Percentiles rank a stretch among this genome's conserved stretches.
Evolutionary conservation across 2,888 invertebrate genomes (phyloP).

Genomic region (Drosophila sordidula): DNA sequence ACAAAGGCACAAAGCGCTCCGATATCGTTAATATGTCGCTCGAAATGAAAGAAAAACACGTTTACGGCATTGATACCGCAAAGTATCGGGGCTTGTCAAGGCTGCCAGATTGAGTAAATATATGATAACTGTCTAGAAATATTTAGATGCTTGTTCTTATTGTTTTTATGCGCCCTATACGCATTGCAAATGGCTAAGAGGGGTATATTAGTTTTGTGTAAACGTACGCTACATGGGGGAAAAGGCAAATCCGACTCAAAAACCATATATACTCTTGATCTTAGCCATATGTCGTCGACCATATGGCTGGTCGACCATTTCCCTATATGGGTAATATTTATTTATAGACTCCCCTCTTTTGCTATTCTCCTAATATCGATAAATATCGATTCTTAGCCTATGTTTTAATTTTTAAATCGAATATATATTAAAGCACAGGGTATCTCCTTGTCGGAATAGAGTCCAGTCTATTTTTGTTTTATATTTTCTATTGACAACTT

Average conservation of each 20-base stretch:
- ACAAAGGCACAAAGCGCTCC: conserved; percentile 20
- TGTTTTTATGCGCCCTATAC: not conserved
- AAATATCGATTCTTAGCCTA: too few relatives aligned
- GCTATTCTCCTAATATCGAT: too few relatives aligned
- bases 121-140: conserved; percentile 24
- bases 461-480: not conserved
- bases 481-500: not conserved
- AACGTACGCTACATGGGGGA: too few relatives aligned
- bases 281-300: too few relatives aligned
- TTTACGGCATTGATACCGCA: conserved; percentile 15
- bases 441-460: not conserved
- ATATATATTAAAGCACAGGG: not conserved
- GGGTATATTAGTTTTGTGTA: not conserved
- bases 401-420: not conserved
- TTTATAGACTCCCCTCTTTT: too few relatives aligned
- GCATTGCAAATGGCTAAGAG: not conserved
- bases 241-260: too few relatives aligned
- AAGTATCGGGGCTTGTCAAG: conserved; percentile 33
- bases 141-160: conserved; percentile 2
- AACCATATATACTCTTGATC: too few relatives aligned
- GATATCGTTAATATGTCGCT: conserved; percentile 19
- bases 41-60: conserved; percentile 38
- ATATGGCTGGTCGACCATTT: too few relatives aligned
- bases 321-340: too few relatives aligned
- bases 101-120: conserved; percentile 21